Evolutionary conservation across 2,797 vertebrate genomes (phyloP), one percentile per base, ranked within the genome.

Genomic region (Cirrhinus mrigala): DNA sequence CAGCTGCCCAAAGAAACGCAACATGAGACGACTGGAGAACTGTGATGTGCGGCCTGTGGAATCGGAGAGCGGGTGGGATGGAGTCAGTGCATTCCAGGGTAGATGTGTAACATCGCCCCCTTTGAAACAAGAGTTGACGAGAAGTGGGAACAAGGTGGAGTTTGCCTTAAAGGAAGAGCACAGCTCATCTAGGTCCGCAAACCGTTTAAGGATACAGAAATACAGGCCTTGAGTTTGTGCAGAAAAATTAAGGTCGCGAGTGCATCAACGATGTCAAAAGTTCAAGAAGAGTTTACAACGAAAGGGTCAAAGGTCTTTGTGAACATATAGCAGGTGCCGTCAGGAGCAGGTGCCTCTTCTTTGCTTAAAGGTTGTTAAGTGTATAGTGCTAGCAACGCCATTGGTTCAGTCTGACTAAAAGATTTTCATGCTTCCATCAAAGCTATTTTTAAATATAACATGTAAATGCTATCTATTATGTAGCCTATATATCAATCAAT

Each of bases 21-120:
- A 92, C 86, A 73, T 86, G 88, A 92, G 89, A 89, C 78, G 66
- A 60, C 46, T 29, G 80, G 56, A 85, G 83, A 60, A 82, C 79
- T 87, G 74, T 84, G 88, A 80, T 16, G 80, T 29, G 50, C 50
- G 29, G 79, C 56, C 66, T 56, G 75, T 77, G 79, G 52, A 29
- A 68, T 33, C 56, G 15, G 20, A 48, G 48, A 37, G 7, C 40
- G 81, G 27, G 70, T 27, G 46, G 54, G 73, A 37, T 48, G 84
- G 87, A 68, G 71, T 37, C 84, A 79, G 48, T 9, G 73, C 62
- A 77, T 79, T 88, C 81, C 69, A 71, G 76, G 46, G 56, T 48
- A 37, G 52, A 79, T 40, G 18, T 81, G 85, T 56, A 60, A 40
- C 48, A 52, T 46, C 48, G 33, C 48, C 56, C 29, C 48, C 83